Evolutionary conservation across 2,888 invertebrate species (phyloP).

Genomic region (Apoderus coryli): DNA sequence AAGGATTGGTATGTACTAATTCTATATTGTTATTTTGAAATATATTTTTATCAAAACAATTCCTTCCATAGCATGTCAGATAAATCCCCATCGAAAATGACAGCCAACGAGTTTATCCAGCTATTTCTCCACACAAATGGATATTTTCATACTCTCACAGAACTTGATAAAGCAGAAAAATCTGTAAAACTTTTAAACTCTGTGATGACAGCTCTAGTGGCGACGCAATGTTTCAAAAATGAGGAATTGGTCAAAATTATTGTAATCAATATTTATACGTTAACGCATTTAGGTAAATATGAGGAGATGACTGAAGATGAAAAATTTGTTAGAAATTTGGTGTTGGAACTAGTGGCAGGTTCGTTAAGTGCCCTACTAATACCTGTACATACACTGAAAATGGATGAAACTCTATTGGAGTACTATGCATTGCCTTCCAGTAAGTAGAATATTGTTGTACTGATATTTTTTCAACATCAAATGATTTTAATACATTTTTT

Average conservation of each 20-base stretch:
- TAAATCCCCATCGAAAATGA: conserved; percentile 42
- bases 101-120: conserved; percentile 40
- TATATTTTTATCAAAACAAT: conserved; percentile 1
- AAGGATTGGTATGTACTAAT: conserved; percentile 29
- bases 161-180: conserved; percentile 44
- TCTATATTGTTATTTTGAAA: conserved; percentile 1
- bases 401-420: conserved; percentile 43
- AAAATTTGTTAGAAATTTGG: conserved; percentile 40
- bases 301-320: conserved; percentile 40
- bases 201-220: conserved; percentile 59
- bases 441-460: no score
- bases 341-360: conserved; percentile 48
- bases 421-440: conserved; percentile 56
- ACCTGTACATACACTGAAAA: conserved; percentile 54
- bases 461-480: no score
- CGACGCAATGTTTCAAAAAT: conserved; percentile 61
- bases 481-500: no score
- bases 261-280: conserved; percentile 59
- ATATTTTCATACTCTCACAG: conserved; percentile 36
- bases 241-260: conserved; percentile 65
- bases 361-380: conserved; percentile 52
- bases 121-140: conserved; percentile 50
- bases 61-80: conserved; percentile 28
- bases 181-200: conserved; percentile 51
- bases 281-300: conserved; percentile 41